Percentiles rank a stretch among this genome's conserved stretches.
phyloP scores from a whole-genome alignment of 1,140 invertebrate species.

The Drosophila lini region DNA sequence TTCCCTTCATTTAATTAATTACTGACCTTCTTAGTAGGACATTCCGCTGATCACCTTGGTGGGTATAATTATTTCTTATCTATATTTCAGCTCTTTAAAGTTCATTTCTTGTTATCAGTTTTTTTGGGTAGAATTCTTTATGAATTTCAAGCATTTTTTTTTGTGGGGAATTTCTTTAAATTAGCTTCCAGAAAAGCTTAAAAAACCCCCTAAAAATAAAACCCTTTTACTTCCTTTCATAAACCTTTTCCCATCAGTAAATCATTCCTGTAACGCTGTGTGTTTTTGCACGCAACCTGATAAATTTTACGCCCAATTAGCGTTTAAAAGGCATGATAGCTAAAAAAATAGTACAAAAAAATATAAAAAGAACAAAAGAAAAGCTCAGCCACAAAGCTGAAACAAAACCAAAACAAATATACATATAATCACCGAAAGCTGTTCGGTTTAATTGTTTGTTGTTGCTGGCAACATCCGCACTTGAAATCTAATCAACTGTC shows the following conservation, averaged over 20 bases:
- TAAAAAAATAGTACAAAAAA: slow-evolving; percentile 21
- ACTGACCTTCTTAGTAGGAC: slow-evolving; percentile 20
- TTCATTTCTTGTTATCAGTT: slow-evolving; percentile 66
- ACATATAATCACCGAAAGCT: slow-evolving; percentile 37
- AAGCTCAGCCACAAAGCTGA: slow-evolving; percentile 37
- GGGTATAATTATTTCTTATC: slow-evolving; percentile 9
- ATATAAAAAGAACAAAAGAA: slow-evolving; percentile 21
- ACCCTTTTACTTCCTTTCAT: not conserved
- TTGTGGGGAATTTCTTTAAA: not conserved
- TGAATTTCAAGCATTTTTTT: slow-evolving; percentile 23
- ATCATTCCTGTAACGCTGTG: slow-evolving; percentile 13
- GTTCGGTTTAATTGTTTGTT: slow-evolving; percentile 33
- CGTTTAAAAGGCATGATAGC: slow-evolving; percentile 40
- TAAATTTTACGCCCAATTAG: slow-evolving; percentile 64
- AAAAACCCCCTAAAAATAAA: not conserved
- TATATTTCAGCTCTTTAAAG: slow-evolving; percentile 32
- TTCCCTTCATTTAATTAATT: not conserved
- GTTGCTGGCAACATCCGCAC: slow-evolving; percentile 47
- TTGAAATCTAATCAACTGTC: slow-evolving; percentile 65
- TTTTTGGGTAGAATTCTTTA: slow-evolving; percentile 12
- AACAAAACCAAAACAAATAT: slow-evolving; percentile 28
- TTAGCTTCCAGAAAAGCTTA: not conserved
- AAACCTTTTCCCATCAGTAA: not conserved
- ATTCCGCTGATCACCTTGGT: slow-evolving; percentile 4
- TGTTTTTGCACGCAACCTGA: slow-evolving; percentile 22